A percentile compares a stretch with the other conserved stretches of the same genome.
These are phyloP conservation scores for Delichon dasypus DNA, from an alignment of 2,797 vertebrate species.

Conservation along the genomic window DNA sequence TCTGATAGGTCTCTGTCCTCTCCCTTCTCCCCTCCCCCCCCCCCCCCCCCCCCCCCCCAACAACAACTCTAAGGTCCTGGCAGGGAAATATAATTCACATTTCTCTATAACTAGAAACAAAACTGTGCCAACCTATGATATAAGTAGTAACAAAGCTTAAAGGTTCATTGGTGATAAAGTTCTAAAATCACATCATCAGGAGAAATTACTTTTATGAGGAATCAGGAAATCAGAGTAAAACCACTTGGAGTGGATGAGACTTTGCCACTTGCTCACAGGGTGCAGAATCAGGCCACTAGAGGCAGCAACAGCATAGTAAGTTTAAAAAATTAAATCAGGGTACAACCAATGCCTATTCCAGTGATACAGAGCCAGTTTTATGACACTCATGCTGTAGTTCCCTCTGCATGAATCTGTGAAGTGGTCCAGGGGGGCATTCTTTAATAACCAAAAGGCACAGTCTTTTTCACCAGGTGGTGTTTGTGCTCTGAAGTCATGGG, in stretches of 20 bases:
- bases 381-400: background rate
- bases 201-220: background rate
- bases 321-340: background rate
- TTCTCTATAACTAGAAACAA: no score
- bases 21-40: no score
- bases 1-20: no score
- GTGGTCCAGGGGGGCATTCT: background rate
- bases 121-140: no score
- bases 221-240: background rate
- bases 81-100: no score
- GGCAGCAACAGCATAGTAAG: fast-evolving
- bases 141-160: background rate
- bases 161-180: background rate
- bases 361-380: background rate
- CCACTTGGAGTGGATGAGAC: background rate
- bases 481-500: background rate
- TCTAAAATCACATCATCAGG: background rate
- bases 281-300: background rate
- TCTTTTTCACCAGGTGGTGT: background rate
- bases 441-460: background rate
- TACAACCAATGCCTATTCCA: background rate
- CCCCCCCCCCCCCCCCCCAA: no score
- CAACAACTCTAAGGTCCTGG: no score
- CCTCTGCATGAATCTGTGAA: background rate
- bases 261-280: background rate